Evolutionary conservation across 2,888 invertebrate genomes (phyloP).

Genomic region (Imbricaverruca yamaguchii): DNA sequence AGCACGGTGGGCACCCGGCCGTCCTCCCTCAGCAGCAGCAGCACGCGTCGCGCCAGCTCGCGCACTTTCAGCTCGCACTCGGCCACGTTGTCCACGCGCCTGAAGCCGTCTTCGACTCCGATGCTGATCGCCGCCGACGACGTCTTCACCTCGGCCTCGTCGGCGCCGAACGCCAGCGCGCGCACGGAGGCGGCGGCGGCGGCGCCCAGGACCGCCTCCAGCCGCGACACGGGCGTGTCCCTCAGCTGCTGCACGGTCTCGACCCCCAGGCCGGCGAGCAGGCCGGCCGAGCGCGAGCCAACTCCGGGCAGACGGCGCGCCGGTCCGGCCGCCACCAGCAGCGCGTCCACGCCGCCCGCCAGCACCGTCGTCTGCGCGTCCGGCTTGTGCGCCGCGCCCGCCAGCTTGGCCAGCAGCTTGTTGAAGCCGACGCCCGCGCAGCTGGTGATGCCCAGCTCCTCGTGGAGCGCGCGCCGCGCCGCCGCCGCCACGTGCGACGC

Average conservation of each 20-base stretch:
- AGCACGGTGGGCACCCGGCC: constrained; percentile 68
- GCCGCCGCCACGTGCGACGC: constrained; percentile 68
- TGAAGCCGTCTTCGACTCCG: constrained; percentile 70
- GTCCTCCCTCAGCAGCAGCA: constrained; percentile 65
- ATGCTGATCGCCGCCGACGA: constrained; percentile 70
- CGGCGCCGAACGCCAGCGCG: constrained; percentile 65
- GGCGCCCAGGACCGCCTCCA: constrained; percentile 45
- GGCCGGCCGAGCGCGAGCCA: constrained; percentile 60
- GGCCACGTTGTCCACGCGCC: constrained; percentile 56
- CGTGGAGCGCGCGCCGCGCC: constrained; percentile 59
- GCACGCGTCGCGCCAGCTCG: constrained; percentile 58
- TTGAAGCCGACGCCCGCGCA: constrained; percentile 79
- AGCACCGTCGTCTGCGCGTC: constrained; percentile 72
- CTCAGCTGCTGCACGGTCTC: constrained; percentile 56
- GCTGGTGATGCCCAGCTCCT: constrained; percentile 63
- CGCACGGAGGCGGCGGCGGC: constrained; percentile 62
- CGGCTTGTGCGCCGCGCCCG: constrained; percentile 57
- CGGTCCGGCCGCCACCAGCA: constrained; percentile 57
- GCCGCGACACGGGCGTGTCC: constrained; percentile 31
- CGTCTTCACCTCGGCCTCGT: constrained; percentile 60
- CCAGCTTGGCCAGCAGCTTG: constrained; percentile 72
- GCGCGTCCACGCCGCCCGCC: constrained; percentile 56
- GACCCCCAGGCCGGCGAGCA: constrained; percentile 58
- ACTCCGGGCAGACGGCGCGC: constrained; percentile 65
- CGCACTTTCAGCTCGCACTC: constrained; percentile 66